phyloP scores from a whole-genome alignment of 2,888 invertebrate genomes.

The Trichopoda pennipes region DNA sequence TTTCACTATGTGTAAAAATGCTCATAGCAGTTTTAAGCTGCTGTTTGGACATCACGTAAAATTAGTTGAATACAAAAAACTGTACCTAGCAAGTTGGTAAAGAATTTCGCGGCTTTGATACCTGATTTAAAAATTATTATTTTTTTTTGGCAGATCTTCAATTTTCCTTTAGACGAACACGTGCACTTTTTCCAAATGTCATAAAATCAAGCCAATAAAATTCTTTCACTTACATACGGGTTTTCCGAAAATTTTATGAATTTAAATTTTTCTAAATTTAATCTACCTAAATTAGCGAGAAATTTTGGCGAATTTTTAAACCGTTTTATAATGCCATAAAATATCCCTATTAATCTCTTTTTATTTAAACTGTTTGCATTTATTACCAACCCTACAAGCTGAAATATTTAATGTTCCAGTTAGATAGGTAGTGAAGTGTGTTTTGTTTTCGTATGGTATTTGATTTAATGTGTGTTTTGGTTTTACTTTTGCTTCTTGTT shows the following conservation, averaged over 20 bases:
- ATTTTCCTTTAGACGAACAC: not conserved
- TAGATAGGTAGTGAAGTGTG: not conserved
- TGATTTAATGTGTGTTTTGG: not conserved
- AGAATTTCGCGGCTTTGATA: too few species aligned
- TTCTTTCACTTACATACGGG: slow-evolving; percentile 66
- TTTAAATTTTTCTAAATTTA: slow-evolving; percentile 70
- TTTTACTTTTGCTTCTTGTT: slow-evolving; percentile 69
- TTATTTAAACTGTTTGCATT: too few species aligned
- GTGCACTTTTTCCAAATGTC: slow-evolving; percentile 7
- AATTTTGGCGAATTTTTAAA: slow-evolving; percentile 43
- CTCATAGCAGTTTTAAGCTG: too few species aligned
- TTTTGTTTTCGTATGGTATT: not conserved
- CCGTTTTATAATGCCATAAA: slow-evolving; percentile 43
- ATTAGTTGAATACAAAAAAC: too few species aligned
- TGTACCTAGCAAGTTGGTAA: too few species aligned
- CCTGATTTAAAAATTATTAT: too few species aligned
- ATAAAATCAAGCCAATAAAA: slow-evolving; percentile 30
- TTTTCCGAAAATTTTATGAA: slow-evolving; percentile 76
- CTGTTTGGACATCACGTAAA: too few species aligned
- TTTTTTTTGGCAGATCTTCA: too few species aligned
- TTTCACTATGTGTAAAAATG: too few species aligned
- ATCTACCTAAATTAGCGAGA: slow-evolving; percentile 12
- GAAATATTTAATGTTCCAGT: too few species aligned
- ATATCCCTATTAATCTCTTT: slow-evolving; percentile 27
- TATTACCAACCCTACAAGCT: too few species aligned